Evolutionary conservation across 1,140 invertebrate species (phyloP), one percentile per base, ranked within the genome.

Genomic region (Trialeurodes vaporariorum): DNA sequence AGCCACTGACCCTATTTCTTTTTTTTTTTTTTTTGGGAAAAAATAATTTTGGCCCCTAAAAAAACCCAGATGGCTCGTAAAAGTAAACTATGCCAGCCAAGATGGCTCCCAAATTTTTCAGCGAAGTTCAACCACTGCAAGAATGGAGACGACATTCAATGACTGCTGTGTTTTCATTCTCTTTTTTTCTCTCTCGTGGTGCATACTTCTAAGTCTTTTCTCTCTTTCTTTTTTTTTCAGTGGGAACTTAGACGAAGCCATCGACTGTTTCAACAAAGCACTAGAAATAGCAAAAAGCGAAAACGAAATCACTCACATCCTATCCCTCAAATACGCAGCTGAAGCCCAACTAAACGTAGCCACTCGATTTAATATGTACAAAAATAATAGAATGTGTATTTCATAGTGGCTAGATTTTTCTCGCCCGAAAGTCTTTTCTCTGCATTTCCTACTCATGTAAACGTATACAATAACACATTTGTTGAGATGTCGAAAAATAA

Each of bases 181-280:
- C n/a, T n/a, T n/a, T n/a, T 27, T 58, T 25, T 61, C 60, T 17
- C 17, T 49, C 17, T 49, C 34, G 5, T 49, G 34, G 17, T 49
- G 34, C 34, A 5, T 49, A 61, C 59, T 13, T 71, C 22, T 11
- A 21, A 49, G 65, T 63, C 67, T 25, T 65, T 62, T 9, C 24
- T 12, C 2, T 69, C 59, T 22, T 59, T 66, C 70, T 79, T 76
- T 73, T 76, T 73, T 72, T 85, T 85, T 72, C 77, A 94, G 91
- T 71, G 91, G 91, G 61, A 91, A 95, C 76, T 79, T 97, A 65
- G 81, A 86, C 64, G 81, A 86, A 74, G 93, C 94, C 9, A 84
- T 96, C 67, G 85, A 87, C 70, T 81, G 92, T 23, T 96, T 96
- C 76, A 87, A 96, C 71, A 93, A 92, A 78, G 94, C 94, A n/a